Conservation (phyloP, 2,888 invertebrate species). For the Mantis religiosa region DNA sequence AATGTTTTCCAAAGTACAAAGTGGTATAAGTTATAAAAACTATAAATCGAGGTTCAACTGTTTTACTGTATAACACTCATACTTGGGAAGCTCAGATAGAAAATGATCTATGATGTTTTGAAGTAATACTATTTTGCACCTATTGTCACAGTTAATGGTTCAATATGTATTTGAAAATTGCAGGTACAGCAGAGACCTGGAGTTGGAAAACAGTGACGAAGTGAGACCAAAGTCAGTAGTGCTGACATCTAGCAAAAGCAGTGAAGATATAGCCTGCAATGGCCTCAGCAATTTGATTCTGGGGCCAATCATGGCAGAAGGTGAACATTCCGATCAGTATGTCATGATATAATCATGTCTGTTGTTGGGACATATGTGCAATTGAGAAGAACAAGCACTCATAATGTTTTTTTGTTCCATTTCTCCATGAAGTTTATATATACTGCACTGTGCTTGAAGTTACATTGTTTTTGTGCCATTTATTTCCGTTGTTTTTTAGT, state of each 20-base stretch:
- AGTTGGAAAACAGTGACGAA: slow-evolving; percentile 46
- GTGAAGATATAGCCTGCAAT: slow-evolving; percentile 23
- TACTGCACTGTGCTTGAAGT: slow-evolving; percentile 11
- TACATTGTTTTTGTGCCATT: slow-evolving; percentile 8
- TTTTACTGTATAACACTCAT: no score
- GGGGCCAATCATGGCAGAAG: slow-evolving; percentile 15
- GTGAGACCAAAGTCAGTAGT: slow-evolving; percentile 36
- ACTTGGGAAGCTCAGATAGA: no score
- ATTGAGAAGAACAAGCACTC: not conserved
- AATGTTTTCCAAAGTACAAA: no score
- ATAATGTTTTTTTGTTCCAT: not conserved
- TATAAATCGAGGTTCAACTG: no score
- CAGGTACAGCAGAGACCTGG: slow-evolving; percentile 53
- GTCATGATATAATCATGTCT: slow-evolving; percentile 10
- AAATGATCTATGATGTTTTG: not conserved
- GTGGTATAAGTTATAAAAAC: no score
- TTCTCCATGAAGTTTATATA: not conserved
- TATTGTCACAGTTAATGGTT: not conserved
- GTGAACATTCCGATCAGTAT: slow-evolving; percentile 8
- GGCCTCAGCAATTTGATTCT: slow-evolving; percentile 20
- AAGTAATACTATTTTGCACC: not conserved
- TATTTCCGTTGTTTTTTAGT: not conserved
- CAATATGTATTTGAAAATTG: not conserved
- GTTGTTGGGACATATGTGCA: not conserved
- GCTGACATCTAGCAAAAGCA: slow-evolving; percentile 21